Evolutionary conservation across 1,140 invertebrate genomes (phyloP), one percentile per base, ranked within the genome.

Genomic region (Papilio xuthus): DNA sequence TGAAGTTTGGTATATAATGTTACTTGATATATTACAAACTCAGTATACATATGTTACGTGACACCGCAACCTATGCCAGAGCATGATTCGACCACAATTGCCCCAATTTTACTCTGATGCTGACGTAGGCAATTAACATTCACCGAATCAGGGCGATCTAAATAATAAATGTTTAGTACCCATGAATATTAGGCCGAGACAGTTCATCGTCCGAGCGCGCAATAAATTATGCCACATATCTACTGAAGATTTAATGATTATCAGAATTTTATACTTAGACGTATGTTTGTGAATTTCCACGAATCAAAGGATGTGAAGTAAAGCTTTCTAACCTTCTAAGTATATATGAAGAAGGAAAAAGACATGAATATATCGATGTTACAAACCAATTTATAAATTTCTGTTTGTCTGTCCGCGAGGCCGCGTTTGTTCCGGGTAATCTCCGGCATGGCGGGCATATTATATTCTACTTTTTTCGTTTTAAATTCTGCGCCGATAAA

Each of bases 81-180:
- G 12, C 42, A 23, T n/a, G 42, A 37, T 37, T 15, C 42, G 23
- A 73, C 42, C 71, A 73, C 71, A 73, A 73, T 73, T 28, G 71
- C 42, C 41, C 71, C 10, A 26, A 73, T 73, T 73, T 44, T 73
- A 50, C 71, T 13, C 8, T 73, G 71, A 73, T 23, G 41, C 71
- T 28, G 71, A 73, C 23, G 71, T 26, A 26, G 42, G 37, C 71
- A 73, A 73, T 73, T 73, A 73, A 73, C 70, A 26, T 73, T 44
- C n/a, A 9, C 71, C 15, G 71, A 73, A 44, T 73, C 20, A 47
- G 71, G 42, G 20, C 42, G 47, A 41, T 44, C 71, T 26, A 73
- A 73, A 73, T 73, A 73, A 73, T 73, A 73, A 73, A 73, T 50
- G 42, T 26, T 70, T 70, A 70, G 69, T 70, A 70, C 69, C n/a